Base-by-base conservation (phyloP, 2,888 invertebrate genomes). In the Chloroclysta siterata region DNA sequence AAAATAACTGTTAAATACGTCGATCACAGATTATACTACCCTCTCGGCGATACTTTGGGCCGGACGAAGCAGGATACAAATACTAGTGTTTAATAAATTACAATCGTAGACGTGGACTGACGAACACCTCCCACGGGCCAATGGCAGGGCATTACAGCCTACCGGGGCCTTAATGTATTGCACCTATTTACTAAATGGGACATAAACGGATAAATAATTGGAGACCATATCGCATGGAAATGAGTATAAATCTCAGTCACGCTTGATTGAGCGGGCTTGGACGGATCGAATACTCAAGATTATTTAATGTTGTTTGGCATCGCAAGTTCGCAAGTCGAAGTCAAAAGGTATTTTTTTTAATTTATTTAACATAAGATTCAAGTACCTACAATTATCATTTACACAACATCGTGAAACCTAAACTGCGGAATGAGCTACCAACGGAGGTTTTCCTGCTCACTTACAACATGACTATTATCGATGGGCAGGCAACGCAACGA, bases 81-180 rank as follows among this genome's bases (percentile, higher is more conserved):
- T 15, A 14, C 36, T 17, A 39, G 52, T 17, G 33, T 33, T 8
- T 41, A 39, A 57, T 72, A 71, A 10, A 72, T 72, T 53, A 66
- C 63, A 64, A 54, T 65, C 46, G 57, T 54, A 57, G 53, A 57
- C 57, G 53, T 56, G 41, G 77, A 77, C 74, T 80, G 83, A 80
- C 77, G 69, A 75, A 82, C 72, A 54, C 60, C 69, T 69, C 81
- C 76, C 74, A 61, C 39, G 78, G 73, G 75, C 58, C 59, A 53
- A 62, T 56, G 22, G 60, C 60, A 54, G 60, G 57, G 53, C 52
- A 53, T 60, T 55, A 63, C 36, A 8, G 56, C 47, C 67, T 53
- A 51, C 28, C 39, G 65, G 66, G 63, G 56, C 53, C 28, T 44
- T 66, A 66, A 65, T 63, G 47, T 61, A 67, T 68, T 58, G 61